Conservation (phyloP, 2,113 vertebrate genomes). For the Brachyistius frenatus region DNA sequence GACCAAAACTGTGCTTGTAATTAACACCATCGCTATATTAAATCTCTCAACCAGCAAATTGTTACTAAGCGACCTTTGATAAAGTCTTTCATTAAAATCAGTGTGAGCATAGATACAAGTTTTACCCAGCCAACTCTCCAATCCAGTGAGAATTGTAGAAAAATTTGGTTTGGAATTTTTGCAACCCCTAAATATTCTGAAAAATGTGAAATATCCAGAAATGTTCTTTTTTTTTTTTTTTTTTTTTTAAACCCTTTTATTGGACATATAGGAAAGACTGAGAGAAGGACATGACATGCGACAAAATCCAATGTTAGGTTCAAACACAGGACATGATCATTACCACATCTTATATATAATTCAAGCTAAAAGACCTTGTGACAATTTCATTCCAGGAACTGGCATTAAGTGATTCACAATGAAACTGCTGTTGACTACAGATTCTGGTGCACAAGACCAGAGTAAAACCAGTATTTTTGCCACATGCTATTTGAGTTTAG, state of each 20-base stretch:
- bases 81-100: background rate
- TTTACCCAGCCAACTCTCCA: background rate
- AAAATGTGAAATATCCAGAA: background rate
- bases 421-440: background rate
- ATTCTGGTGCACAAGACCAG: background rate
- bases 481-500: background rate
- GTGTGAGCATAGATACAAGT: background rate
- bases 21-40: background rate
- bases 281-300: background rate
- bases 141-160: too few relatives aligned
- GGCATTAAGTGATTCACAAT: conserved; percentile 7
- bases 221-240: too few relatives aligned
- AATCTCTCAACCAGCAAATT: background rate
- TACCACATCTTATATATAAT: background rate
- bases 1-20: background rate
- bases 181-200: too few relatives aligned
- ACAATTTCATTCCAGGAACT: conserved; percentile 14
- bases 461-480: background rate
- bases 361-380: background rate
- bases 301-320: background rate
- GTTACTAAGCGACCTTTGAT: conserved; percentile 11
- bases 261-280: background rate
- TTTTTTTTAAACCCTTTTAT: background rate
- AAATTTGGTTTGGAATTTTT: too few relatives aligned
- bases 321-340: background rate